Evolutionary conservation across 2,113 vertebrate species (phyloP), one percentile per base, ranked within the genome.

Genomic region (Triplophysa dalaica): DNA sequence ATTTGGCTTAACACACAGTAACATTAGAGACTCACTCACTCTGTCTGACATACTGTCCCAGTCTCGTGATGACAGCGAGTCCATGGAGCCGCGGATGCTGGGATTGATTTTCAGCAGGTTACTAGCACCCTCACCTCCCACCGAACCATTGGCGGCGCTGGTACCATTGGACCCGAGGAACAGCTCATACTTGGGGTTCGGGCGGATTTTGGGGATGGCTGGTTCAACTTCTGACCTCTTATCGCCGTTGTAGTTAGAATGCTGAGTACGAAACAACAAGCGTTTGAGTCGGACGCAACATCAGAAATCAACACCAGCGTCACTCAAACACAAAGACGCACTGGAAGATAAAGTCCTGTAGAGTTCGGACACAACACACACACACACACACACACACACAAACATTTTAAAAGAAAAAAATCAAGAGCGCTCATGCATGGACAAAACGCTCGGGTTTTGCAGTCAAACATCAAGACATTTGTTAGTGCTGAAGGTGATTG

Each of bases 181-280:
- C 74, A 93, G 89, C 85, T 94, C 89, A 86, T 93, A 94, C 62
- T 89, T 93, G 0, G 91, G 90, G 86, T 84, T 93, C 17, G 85
- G 80, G 14, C 0, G 78, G 73, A 19, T 8, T 62, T 56, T 83
- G 7, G 90, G 79, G 3, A 82, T 88, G 52, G 76, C 1, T 43
- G 89, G 86, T 7, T 88, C 88, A 0, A 91, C 89, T 69, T 90
- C 91, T 0, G 86, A 87, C 3, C 85, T 87, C 83, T 91, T 91
- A 82, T 82, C 86, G 0, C 67, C 62, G 66, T 92, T 88, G 1
- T 86, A 50, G 26, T 87, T 84, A 69, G 90, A 84, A 83, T 93
- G 89, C 92, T 93, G 86, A 3, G 81, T 43, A 50, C 22, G 52
- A 58, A 78, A 12, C 64, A 13, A 81, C 33, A 33, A 41, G 24